Evolutionary conservation across 2,888 invertebrate species (phyloP).

Genomic region (Capitulum mitella): DNA sequence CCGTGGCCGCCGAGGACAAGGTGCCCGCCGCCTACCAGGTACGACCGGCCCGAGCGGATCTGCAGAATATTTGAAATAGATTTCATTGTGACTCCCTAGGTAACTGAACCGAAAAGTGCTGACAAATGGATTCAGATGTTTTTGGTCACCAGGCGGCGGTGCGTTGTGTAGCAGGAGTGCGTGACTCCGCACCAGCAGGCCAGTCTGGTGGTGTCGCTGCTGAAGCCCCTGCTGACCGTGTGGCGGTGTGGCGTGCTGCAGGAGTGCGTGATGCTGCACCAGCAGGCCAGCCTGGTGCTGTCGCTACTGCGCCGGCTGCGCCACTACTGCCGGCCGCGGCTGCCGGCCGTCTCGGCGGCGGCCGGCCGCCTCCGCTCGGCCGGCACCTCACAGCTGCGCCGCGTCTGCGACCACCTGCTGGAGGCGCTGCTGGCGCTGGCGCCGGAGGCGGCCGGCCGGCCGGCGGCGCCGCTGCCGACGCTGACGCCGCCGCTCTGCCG

Average conservation of each 20-base stretch:
- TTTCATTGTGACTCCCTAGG: too few relatives aligned
- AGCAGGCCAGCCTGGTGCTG: conserved; percentile 75
- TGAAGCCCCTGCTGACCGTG: too few relatives aligned
- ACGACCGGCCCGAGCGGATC: too few relatives aligned
- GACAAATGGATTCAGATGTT: too few relatives aligned
- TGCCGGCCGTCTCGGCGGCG: conserved; percentile 47
- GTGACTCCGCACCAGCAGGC: too few relatives aligned
- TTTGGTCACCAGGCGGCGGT: too few relatives aligned
- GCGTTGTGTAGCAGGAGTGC: too few relatives aligned
- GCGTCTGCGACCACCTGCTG: conserved; percentile 24
- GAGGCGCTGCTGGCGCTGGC: conserved; percentile 30
- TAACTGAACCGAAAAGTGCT: too few relatives aligned
- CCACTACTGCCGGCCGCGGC: conserved; percentile 45
- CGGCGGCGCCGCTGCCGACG: conserved; percentile 54
- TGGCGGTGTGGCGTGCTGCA: conserved; percentile 46
- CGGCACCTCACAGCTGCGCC: conserved; percentile 6
- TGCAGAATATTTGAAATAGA: too few relatives aligned
- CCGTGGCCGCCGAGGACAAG: conserved; percentile 39
- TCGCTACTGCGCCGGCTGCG: conserved; percentile 65
- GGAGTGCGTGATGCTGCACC: conserved; percentile 81
- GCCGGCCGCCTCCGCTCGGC: conserved; percentile 41
- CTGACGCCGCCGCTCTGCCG: conserved; percentile 8
- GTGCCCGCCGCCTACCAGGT: conserved; percentile 52
- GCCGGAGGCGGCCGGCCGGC: conserved; percentile 33
- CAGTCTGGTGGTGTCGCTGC: too few relatives aligned